These are phyloP conservation scores for Hyphantria cunea DNA, from an alignment of 1,140 invertebrate species.

Conservation along the genomic window DNA sequence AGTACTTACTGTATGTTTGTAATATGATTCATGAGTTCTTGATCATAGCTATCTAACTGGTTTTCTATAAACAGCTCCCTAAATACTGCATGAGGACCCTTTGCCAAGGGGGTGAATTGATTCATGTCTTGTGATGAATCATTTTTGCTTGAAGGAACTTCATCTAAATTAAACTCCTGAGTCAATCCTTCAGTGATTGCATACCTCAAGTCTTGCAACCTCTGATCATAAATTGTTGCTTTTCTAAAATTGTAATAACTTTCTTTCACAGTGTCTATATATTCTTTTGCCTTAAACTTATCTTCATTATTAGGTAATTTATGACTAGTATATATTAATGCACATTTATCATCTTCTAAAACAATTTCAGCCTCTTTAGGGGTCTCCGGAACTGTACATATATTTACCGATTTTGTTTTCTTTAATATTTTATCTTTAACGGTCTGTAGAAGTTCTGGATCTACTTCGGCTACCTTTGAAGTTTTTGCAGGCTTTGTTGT, in stretches of 20 bases:
- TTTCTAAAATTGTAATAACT: constrained; percentile 80
- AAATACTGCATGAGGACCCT: constrained; percentile 69
- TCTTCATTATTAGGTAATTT: constrained; percentile 63
- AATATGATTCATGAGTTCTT: constrained; percentile 64
- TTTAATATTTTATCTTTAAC: constrained; percentile 72
- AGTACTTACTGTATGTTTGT: constrained; percentile 68
- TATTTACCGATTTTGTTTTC: constrained; percentile 41
- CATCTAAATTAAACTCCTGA: constrained; percentile 60
- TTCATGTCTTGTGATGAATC: constrained; percentile 14
- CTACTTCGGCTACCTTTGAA: constrained; percentile 57
- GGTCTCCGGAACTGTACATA: constrained; percentile 8
- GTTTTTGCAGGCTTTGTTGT: constrained; percentile 65
- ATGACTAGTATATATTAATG: constrained; percentile 70
- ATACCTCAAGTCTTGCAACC: constrained; percentile 73
- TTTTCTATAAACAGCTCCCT: constrained; percentile 67
- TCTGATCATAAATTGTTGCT: constrained; percentile 75
- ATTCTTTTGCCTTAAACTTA: constrained; percentile 64
- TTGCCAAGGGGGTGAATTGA: constrained; percentile 38
- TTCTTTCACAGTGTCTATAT: constrained; percentile 71
- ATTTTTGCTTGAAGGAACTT: constrained; percentile 30
- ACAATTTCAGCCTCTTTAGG: constrained; percentile 39
- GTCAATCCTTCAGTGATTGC: constrained; percentile 78
- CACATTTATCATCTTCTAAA: constrained; percentile 74
- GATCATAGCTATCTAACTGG: constrained; percentile 67
- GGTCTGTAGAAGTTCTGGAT: constrained; percentile 72